Conservation (phyloP, 2,888 invertebrate species). For the Rhorus exstirpatorius region DNA sequence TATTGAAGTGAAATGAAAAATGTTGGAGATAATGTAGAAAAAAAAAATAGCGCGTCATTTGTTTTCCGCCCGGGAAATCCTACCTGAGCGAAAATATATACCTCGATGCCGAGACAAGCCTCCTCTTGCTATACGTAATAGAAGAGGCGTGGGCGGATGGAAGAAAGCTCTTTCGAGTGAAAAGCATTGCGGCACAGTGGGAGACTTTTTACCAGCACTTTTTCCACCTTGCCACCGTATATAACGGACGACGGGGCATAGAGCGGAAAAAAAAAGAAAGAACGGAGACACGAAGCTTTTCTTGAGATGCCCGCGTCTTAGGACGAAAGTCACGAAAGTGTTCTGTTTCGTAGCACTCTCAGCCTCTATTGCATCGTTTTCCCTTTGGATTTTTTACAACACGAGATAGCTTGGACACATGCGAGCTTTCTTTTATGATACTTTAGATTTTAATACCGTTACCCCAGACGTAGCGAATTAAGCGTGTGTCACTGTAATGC, state of each 20-base stretch:
- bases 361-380: conserved; percentile 13
- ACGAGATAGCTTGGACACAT: neutral
- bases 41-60: conserved; percentile 57
- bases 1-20: conserved; percentile 42
- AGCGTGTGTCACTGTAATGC: neutral
- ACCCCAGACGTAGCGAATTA: neutral
- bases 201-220: conserved; percentile 52
- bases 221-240: conserved; percentile 35
- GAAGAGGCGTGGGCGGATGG: conserved; percentile 23
- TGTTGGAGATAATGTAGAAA: conserved; percentile 48
- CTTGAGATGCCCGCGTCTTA: conserved; percentile 42
- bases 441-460: conserved; percentile 13
- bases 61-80: conserved; percentile 56
- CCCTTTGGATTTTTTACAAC: conserved; percentile 13
- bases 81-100: conserved; percentile 58
- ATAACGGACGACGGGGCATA: conserved; percentile 48
- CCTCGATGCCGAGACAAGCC: conserved; percentile 45
- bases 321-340: conserved; percentile 21
- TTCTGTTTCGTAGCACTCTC: conserved; percentile 32
- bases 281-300: conserved; percentile 56
- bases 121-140: conserved; percentile 52
- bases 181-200: conserved; percentile 35
- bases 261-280: conserved; percentile 27
- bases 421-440: neutral
- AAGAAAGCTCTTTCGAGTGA: conserved; percentile 37